Percentiles rank a stretch among this genome's conserved stretches.
Evolutionary conservation across 2,888 invertebrate genomes (phyloP).

Genomic region (Merodon equestris): DNA sequence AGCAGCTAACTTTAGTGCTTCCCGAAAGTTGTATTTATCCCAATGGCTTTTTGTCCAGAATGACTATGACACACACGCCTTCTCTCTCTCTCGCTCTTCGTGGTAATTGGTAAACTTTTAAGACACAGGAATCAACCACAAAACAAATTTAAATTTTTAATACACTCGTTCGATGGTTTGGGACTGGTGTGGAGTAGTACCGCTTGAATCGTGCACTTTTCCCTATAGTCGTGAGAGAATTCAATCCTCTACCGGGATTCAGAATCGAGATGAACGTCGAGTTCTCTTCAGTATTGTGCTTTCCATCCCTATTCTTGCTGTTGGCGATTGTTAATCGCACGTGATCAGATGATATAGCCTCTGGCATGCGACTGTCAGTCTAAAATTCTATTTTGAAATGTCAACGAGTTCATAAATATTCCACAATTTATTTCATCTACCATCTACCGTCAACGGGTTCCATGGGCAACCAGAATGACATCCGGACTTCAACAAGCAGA

Average conservation of each 20-base stretch:
- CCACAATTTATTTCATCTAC: slow-evolving; percentile 11
- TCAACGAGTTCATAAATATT: slow-evolving; percentile 69
- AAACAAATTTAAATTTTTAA: slow-evolving; percentile 67
- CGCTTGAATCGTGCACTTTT: slow-evolving; percentile 4
- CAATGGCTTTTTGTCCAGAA: slow-evolving; percentile 46
- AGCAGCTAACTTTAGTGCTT: slow-evolving; percentile 53
- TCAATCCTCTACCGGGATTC: slow-evolving; percentile 36
- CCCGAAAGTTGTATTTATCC: slow-evolving; percentile 60
- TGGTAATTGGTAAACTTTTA: slow-evolving; percentile 65
- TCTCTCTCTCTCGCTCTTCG: slow-evolving; percentile 9
- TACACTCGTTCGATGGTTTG: slow-evolving; percentile 36
- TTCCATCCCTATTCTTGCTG: background rate
- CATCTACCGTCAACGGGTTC: background rate
- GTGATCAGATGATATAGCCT: slow-evolving; percentile 62
- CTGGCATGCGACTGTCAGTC: slow-evolving; percentile 58
- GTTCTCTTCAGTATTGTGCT: background rate
- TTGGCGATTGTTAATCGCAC: slow-evolving; percentile 41
- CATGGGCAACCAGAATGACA: background rate
- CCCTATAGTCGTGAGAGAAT: background rate
- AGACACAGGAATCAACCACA: slow-evolving; percentile 62
- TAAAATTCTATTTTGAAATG: slow-evolving; percentile 63
- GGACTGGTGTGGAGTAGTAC: background rate
- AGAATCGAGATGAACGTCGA: slow-evolving; percentile 17
- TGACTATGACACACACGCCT: slow-evolving; percentile 1
- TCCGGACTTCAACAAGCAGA: slow-evolving; percentile 1